A percentile compares a stretch with the other conserved stretches of the same genome.
Evolutionary conservation across 2,113 vertebrate species (phyloP).

Genomic region (Hemiprocne comata): DNA sequence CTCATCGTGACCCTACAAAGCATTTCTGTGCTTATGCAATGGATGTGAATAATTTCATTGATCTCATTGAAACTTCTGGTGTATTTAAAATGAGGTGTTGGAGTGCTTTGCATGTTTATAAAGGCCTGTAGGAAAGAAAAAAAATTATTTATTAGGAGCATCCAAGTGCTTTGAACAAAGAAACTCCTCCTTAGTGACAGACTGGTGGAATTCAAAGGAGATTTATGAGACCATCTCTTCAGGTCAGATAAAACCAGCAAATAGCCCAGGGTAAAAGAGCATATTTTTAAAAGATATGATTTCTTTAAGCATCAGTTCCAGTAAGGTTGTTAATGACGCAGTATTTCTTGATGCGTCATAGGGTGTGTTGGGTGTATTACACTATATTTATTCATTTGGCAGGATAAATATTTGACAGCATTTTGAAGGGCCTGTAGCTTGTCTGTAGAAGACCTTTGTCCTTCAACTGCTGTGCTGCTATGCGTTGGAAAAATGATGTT

Average conservation of each 20-base stretch:
- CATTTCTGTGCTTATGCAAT: background rate
- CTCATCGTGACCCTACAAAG: background rate
- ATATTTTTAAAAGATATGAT: background rate
- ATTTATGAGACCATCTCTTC: background rate
- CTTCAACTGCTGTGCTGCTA: background rate
- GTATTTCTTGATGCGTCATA: background rate
- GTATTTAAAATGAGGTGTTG: background rate
- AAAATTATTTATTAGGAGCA: background rate
- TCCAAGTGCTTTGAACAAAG: background rate
- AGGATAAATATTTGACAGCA: background rate
- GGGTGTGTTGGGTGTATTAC: constrained; percentile 30
- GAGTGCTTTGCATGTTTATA: background rate
- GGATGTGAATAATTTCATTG: background rate
- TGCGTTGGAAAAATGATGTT: background rate
- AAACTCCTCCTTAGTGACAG: background rate
- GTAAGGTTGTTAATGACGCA: background rate
- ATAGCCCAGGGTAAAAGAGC: background rate
- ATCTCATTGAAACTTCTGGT: background rate
- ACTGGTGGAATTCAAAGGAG: background rate
- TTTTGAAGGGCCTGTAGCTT: background rate
- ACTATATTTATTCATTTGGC: background rate
- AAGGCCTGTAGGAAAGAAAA: background rate
- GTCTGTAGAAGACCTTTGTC: background rate
- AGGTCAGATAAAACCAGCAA: background rate
- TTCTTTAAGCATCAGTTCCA: background rate